phyloP scores from a whole-genome alignment of 1,140 invertebrate genomes.

The Dinothrombium tinctorium region DNA sequence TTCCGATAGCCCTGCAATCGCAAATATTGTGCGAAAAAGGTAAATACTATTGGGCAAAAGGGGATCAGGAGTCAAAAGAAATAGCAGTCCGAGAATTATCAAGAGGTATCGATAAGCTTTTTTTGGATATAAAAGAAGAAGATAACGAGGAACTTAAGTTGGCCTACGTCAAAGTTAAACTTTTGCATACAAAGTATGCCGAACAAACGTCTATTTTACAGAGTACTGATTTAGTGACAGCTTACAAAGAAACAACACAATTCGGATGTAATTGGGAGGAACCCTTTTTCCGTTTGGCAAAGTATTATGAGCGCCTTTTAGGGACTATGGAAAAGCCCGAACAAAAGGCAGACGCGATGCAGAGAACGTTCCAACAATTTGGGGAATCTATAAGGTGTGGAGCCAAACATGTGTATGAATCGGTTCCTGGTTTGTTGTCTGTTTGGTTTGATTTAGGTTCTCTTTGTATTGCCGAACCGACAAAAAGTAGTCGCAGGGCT shows the following conservation, averaged over 20 bases:
- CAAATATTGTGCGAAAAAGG: conserved; percentile 57
- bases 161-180: conserved; percentile 35
- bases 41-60: conserved; percentile 57
- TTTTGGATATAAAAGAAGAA: conserved; percentile 22
- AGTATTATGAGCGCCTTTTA: conserved; percentile 33
- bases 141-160: conserved; percentile 4
- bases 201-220: conserved; percentile 65
- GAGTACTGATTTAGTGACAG: conserved; percentile 44
- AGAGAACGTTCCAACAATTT: conserved; percentile 35
- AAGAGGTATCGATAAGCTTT: conserved; percentile 39
- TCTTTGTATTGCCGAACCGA: background rate
- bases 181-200: conserved; percentile 63
- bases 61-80: conserved; percentile 35
- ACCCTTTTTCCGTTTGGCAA: conserved; percentile 47
- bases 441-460: conserved; percentile 58
- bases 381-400: conserved; percentile 60
- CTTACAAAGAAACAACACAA: conserved; percentile 55
- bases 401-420: conserved; percentile 70
- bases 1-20: conserved; percentile 3
- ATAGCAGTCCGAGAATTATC: conserved; percentile 51
- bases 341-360: conserved; percentile 27
- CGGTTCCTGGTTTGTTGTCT: conserved; percentile 69
- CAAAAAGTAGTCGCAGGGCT: background rate
- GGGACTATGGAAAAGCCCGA: conserved; percentile 5
- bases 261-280: conserved; percentile 57